Conservation (phyloP, 2,113 vertebrate species). For the Cyanistes caeruleus region DNA sequence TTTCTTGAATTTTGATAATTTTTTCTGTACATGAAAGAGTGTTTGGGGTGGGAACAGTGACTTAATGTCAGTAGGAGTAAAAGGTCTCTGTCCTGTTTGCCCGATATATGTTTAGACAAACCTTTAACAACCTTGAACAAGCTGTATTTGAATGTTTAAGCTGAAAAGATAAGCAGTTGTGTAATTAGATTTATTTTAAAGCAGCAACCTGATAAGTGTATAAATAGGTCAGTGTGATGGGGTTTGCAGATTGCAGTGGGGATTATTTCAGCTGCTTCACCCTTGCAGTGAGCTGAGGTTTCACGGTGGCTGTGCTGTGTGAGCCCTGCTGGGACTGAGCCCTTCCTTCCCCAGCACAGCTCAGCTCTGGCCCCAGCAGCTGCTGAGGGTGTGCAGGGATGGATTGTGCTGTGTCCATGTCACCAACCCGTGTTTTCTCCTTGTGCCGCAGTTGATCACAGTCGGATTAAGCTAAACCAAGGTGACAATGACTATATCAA, state of each 20-base stretch:
- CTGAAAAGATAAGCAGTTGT: neutral
- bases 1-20: neutral
- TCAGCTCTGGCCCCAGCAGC: neutral
- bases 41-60: neutral
- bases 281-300: neutral
- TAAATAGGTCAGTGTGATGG: neutral
- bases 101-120: neutral
- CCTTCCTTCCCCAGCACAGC: neutral
- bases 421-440: slow-evolving; percentile 41
- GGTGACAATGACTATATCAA: slow-evolving; percentile 96
- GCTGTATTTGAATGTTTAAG: neutral
- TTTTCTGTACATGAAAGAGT: neutral
- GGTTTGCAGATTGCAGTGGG: neutral
- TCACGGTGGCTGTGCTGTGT: too few relatives aligned
- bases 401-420: neutral
- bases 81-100: neutral
- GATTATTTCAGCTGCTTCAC: neutral
- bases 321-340: neutral
- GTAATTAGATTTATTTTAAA: neutral
- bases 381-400: neutral
- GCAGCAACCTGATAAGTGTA: neutral
- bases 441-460: slow-evolving; percentile 91
- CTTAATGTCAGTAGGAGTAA: neutral
- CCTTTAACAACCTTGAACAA: neutral
- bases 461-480: slow-evolving; percentile 92